These are phyloP conservation scores for Cetoscarus ocellatus DNA, from an alignment of 2,797 vertebrate genomes.

Conservation along the genomic window DNA sequence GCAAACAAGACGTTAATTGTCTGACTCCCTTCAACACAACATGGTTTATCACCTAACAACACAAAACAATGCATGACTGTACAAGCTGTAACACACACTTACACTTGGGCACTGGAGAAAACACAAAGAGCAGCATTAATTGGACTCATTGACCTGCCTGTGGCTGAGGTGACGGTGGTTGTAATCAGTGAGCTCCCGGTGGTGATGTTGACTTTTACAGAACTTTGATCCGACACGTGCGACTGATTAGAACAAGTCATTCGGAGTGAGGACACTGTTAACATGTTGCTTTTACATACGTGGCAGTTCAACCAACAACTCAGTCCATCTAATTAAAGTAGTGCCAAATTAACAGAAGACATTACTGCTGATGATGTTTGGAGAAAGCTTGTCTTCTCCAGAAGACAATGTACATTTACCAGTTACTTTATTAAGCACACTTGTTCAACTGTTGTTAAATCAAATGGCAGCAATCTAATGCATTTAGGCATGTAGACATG, in stretches of 20 bases:
- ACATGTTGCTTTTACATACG: constrained; percentile 53
- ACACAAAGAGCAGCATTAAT: constrained; percentile 41
- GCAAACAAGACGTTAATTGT: constrained; percentile 31
- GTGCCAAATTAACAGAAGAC: constrained; percentile 13
- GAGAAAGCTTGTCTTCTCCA: constrained; percentile 2
- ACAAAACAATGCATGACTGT: background rate
- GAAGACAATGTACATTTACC: too few species aligned
- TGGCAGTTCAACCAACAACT: constrained; percentile 32
- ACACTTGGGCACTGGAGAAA: constrained; percentile 8
- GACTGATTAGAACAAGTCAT: constrained; percentile 78
- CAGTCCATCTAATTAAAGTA: constrained; percentile 14
- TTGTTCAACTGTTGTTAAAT: too few species aligned
- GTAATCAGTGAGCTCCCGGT: constrained; percentile 64
- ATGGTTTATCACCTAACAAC: constrained; percentile 29
- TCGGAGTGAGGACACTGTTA: constrained; percentile 61
- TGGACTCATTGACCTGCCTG: constrained; percentile 64
- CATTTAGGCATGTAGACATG: too few species aligned
- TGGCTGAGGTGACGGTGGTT: constrained; percentile 62
- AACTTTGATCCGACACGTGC: constrained; percentile 76
- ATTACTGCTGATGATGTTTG: background rate
- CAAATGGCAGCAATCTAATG: too few species aligned
- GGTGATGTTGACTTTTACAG: constrained; percentile 45
- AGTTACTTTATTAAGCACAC: too few species aligned
- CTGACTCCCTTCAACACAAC: constrained; percentile 14
- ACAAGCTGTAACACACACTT: constrained; percentile 1